These are phyloP conservation scores for Ceraclea dissimilis DNA, from an alignment of 2,888 invertebrate species.

Conservation along the genomic window DNA sequence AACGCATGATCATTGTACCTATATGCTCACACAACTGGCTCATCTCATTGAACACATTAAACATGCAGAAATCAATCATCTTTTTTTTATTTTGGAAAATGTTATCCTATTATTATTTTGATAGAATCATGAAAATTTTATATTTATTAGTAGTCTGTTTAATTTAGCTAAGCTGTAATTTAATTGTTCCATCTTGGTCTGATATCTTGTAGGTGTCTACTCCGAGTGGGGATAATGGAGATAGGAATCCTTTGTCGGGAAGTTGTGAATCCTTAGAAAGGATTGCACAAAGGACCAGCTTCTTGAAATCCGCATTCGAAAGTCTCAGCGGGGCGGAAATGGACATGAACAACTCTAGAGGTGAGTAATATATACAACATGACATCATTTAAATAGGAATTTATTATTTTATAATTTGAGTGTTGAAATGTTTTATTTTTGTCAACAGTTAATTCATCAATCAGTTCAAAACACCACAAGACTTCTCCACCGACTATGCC, in stretches of 20 bases:
- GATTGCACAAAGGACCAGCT: constrained; percentile 46
- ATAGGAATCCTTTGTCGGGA: constrained; percentile 68
- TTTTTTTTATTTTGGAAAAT: no score
- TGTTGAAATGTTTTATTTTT: constrained; percentile 6
- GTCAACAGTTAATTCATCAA: constrained; percentile 48
- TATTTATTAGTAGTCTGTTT: no score
- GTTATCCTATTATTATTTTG: no score
- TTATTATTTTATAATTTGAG: no score
- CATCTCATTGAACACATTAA: no score
- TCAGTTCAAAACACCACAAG: constrained; percentile 51
- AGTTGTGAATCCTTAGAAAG: constrained; percentile 63
- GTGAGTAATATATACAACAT: constrained; percentile 20
- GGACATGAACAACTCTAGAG: constrained; percentile 31
- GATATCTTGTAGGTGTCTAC: constrained; percentile 57
- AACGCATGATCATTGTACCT: no score
- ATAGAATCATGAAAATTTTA: no score
- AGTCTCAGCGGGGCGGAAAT: constrained; percentile 62
- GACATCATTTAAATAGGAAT: not conserved
- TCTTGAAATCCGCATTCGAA: constrained; percentile 60
- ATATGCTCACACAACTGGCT: no score
- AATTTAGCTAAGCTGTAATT: no score
- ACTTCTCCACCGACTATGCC: constrained; percentile 27
- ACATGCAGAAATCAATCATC: no score
- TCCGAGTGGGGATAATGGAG: constrained; percentile 74
- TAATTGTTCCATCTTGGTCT: no score